Evolutionary conservation across 2,113 vertebrate species (phyloP).

Genomic region (Centropristis striata): DNA sequence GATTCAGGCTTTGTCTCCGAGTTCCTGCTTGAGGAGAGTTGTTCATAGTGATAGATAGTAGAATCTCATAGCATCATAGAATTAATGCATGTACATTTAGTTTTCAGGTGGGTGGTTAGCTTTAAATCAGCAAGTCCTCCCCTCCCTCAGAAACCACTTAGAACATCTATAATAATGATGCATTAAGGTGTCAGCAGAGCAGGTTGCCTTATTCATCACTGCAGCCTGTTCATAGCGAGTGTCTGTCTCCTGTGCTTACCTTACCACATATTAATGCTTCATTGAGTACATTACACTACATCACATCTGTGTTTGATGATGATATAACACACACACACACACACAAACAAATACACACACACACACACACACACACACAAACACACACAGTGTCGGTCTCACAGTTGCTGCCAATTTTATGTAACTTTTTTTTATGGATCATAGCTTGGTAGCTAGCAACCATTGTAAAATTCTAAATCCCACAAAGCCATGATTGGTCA

Average conservation of each 20-base stretch:
- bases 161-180: constrained; percentile 87
- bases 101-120: constrained; percentile 61
- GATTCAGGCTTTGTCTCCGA: constrained; percentile 15
- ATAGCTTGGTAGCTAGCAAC: background rate
- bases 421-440: background rate
- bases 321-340: constrained; percentile 6
- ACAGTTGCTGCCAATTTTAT: background rate
- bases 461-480: background rate
- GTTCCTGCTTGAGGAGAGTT: constrained; percentile 3
- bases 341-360: background rate
- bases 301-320: constrained; percentile 59
- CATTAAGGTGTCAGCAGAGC: constrained; percentile 85
- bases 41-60: constrained; percentile 40
- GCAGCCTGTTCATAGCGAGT: constrained; percentile 80
- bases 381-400: background rate
- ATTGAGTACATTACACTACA: constrained; percentile 60
- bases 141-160: constrained; percentile 78
- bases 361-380: constrained; percentile 5
- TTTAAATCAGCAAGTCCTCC: constrained; percentile 51
- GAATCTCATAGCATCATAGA: constrained; percentile 31
- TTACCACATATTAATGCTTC: constrained; percentile 68
- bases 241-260: constrained; percentile 70
- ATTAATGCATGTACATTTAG: constrained; percentile 40
- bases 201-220: constrained; percentile 86
- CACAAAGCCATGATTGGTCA: background rate